phyloP scores from a whole-genome alignment of 2,797 vertebrate species.

The Lacerta agilis region DNA sequence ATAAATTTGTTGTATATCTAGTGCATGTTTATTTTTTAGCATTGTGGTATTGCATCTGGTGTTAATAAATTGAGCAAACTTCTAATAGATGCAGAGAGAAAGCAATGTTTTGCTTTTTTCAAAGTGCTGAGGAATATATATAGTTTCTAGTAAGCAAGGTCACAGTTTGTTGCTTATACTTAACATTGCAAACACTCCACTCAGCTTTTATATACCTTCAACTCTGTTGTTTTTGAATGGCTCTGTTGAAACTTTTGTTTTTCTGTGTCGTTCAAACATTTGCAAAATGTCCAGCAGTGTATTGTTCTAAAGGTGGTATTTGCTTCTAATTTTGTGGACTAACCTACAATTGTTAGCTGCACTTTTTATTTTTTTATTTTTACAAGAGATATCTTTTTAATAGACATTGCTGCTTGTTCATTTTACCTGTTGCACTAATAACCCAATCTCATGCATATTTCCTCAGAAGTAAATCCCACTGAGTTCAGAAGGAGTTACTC shows the following conservation, averaged over 20 bases:
- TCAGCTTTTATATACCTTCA: background rate
- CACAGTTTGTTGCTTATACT: conserved; percentile 50
- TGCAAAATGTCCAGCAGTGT: background rate
- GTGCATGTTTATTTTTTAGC: conserved; percentile 83
- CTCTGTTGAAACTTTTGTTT: background rate
- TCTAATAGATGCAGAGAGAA: conserved; percentile 69
- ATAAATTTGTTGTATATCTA: conserved; percentile 74
- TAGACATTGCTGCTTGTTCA: background rate
- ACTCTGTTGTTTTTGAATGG: conserved; percentile 16
- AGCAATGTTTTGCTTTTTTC: conserved; percentile 62
- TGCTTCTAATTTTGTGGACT: background rate
- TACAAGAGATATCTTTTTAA: background rate
- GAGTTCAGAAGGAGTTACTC: background rate
- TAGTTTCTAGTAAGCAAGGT: conserved; percentile 49
- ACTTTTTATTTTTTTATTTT: background rate
- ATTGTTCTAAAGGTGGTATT: background rate
- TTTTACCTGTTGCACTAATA: background rate
- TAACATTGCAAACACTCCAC: background rate
- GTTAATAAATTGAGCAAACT: conserved; percentile 79
- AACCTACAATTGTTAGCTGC: background rate
- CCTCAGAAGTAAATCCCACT: background rate
- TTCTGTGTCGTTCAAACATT: background rate
- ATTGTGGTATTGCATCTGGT: conserved; percentile 75
- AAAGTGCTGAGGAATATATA: conserved; percentile 51
- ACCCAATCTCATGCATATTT: background rate